Conservation (phyloP, 1,140 invertebrate species). For the Anastrepha ludens region DNA sequence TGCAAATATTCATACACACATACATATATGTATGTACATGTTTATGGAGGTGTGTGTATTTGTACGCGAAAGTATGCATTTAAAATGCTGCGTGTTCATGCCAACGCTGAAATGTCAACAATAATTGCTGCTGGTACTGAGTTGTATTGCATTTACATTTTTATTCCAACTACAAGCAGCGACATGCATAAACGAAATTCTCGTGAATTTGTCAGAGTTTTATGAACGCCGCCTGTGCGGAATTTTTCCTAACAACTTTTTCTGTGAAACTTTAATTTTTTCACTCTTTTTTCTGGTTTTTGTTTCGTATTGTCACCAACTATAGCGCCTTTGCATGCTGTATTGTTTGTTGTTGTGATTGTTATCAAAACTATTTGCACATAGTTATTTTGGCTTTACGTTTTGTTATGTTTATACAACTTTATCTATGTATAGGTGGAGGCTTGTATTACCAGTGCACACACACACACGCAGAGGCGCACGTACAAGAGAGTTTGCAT, state of each 20-base stretch:
- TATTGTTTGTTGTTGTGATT: not conserved
- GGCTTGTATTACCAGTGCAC: too few relatives aligned
- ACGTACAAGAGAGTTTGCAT: not conserved
- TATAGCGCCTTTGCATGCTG: not conserved
- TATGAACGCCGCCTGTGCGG: constrained; percentile 43
- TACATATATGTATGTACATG: not conserved
- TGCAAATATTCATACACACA: not conserved
- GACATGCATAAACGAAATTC: constrained; percentile 41
- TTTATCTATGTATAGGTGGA: not conserved
- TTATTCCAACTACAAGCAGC: not conserved
- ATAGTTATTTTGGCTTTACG: constrained; percentile 12
- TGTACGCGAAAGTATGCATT: constrained; percentile 18
- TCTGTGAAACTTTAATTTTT: constrained; percentile 13
- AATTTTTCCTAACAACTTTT: constrained; percentile 40
- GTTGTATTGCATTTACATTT: constrained; percentile 31
- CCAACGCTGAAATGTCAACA: constrained; percentile 48
- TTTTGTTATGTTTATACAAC: not conserved
- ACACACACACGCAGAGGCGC: too few relatives aligned
- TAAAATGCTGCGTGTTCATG: constrained; percentile 43
- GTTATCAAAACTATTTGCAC: constrained; percentile 38
- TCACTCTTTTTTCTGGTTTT: not conserved
- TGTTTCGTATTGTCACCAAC: constrained; percentile 1
- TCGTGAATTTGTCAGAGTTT: constrained; percentile 47
- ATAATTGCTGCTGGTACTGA: constrained; percentile 41
- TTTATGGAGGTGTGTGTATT: not conserved